Conservation (phyloP, 2,888 invertebrate species). For the Himalopsyche kuldschensis region DNA sequence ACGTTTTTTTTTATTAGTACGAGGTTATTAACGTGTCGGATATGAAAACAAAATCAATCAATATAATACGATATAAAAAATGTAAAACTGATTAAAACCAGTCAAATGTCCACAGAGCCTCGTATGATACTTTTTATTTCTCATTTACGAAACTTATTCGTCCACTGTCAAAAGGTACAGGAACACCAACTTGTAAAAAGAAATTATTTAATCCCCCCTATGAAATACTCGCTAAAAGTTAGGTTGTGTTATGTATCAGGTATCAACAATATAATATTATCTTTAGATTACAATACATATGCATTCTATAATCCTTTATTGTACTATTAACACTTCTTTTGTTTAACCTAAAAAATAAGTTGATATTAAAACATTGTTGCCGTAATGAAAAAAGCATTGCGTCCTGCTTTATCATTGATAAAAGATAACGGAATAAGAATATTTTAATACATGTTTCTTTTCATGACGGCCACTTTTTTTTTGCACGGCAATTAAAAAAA, state of each 20-base stretch:
- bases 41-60: background rate
- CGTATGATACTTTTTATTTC: background rate
- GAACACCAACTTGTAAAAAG: conserved; percentile 17
- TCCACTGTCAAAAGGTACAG: conserved; percentile 15
- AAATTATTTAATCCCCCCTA: background rate
- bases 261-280: background rate
- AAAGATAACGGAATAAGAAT: no score
- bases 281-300: background rate
- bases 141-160: conserved; percentile 11
- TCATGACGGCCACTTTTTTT: no score
- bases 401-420: no score
- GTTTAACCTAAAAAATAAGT: no score
- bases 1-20: background rate
- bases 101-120: background rate
- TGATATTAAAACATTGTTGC: no score
- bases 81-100: background rate
- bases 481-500: no score
- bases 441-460: no score
- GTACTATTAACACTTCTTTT: background rate
- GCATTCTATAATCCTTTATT: background rate
- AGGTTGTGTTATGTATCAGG: background rate
- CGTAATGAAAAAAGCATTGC: no score
- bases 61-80: background rate
- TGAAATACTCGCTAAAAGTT: background rate
- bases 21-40: background rate